Evolutionary conservation across 2,113 vertebrate species (phyloP), one percentile per base, ranked within the genome.

Genomic region (Sinocyclocheilus rhinocerous): DNA sequence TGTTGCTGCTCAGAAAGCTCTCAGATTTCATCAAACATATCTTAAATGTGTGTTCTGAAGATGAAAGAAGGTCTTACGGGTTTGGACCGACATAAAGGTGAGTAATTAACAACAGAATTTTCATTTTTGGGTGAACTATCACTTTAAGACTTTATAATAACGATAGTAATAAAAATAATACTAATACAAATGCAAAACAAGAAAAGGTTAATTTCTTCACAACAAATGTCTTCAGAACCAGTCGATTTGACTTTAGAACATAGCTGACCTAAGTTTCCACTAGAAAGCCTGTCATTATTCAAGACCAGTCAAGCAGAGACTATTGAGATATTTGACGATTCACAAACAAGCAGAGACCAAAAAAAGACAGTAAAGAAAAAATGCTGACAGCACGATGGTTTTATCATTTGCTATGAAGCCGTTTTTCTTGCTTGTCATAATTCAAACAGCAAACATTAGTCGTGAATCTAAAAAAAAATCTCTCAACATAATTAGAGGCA

Each of bases 211-310:
- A 84, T 85, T 59, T 36, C 42, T 76, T 73, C 83, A 80, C 57
- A 67, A 90, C 88, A 78, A 72, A 76, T 80, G 85, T 86, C 65
- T 33, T 13, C 77, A 55, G 12, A 67, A 61, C 57, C 81, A 79
- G 86, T 3, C 6, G 24, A 55, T 26, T 52, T 50, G 61, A 15
- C 36, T 80, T 61, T 0, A 55, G 26, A 81, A 39, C 73, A 83
- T 16, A 57, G 36, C 65, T 84, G 2, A 81, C 83, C 82, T 85
- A 42, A 85, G 39, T 83, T 88, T 89, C 88, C 89, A 26, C 83
- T 69, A 78, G 84, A 61, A 33, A 86, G 87, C 86, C 87, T 57
- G 75, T 59, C 79, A 87, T 91, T 88, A 86, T 81, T 90, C 89
- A 88, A 75, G 33, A 76, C 81, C 57, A 88, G 55, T 85, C 70